Conservation (phyloP, 2,113 vertebrate species). For the Stomatorhinus ivindoensis region DNA sequence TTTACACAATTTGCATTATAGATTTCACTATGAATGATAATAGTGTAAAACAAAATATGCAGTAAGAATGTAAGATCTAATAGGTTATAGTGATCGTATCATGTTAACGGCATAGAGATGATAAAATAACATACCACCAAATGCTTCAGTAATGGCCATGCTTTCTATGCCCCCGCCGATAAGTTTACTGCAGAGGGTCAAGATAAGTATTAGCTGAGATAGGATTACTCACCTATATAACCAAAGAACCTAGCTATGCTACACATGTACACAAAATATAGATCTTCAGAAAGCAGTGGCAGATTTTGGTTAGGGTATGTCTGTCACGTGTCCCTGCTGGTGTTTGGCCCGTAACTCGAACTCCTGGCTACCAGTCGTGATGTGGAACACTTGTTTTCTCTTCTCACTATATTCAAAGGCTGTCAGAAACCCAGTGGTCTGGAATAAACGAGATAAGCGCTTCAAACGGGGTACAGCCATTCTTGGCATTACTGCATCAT, state of each 20-base stretch:
- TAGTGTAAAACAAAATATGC: not conserved
- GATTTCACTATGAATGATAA: not conserved
- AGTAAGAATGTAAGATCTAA: not conserved
- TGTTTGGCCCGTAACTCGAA: conserved; percentile 75
- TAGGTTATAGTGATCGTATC: not conserved
- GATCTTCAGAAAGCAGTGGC: not conserved
- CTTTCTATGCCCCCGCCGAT: conserved; percentile 94
- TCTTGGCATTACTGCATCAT: not conserved
- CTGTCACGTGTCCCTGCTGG: not conserved
- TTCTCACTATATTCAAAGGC: conserved; percentile 88
- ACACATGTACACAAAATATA: not conserved
- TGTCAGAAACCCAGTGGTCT: conserved; percentile 90
- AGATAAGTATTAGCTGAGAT: not conserved
- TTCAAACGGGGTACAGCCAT: not conserved
- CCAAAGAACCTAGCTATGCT: not conserved
- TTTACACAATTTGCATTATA: not conserved
- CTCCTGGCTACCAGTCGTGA: conserved; percentile 92
- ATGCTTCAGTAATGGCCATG: conserved; percentile 97
- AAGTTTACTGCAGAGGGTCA: conserved; percentile 73
- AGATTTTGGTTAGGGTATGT: not conserved
- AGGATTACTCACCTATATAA: not conserved
- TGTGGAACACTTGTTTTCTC: conserved; percentile 88
- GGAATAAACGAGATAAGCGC: conserved; percentile 11
- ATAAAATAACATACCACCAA: conserved; percentile 71
- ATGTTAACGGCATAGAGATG: not conserved